Percentiles rank a stretch among this genome's conserved stretches.
These are phyloP conservation scores for Stenoptilia bipunctidactyla DNA, from an alignment of 2,888 invertebrate species.

Conservation along the genomic window DNA sequence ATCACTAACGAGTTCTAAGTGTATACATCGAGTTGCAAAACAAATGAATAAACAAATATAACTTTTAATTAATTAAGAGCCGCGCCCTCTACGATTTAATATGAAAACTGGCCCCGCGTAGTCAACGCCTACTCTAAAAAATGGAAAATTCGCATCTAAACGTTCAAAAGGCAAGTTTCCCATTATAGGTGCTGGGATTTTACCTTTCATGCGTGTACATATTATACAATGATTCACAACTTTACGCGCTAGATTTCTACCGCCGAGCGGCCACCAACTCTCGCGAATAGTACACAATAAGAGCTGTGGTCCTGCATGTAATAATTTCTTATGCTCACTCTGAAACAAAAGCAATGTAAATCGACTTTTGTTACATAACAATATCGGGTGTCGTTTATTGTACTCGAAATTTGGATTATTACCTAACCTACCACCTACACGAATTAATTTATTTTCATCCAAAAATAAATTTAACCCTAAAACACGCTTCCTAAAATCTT, in stretches of 20 bases:
- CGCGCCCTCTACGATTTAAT: constrained; percentile 16
- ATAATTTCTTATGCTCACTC: background rate
- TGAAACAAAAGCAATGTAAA: constrained; percentile 1
- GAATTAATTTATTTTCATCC: background rate
- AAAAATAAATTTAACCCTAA: constrained; percentile 3
- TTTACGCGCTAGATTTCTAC: no score
- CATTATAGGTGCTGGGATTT: constrained; percentile 12
- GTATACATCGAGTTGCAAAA: constrained; percentile 16
- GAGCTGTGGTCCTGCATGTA: constrained; percentile 3
- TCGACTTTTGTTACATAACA: no score
- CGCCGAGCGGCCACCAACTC: no score
- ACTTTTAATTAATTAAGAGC: constrained; percentile 15
- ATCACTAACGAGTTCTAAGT: constrained; percentile 16
- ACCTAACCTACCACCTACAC: no score
- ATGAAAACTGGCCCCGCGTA: constrained; percentile 18
- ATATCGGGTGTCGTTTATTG: constrained; percentile 2
- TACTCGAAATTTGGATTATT: background rate
- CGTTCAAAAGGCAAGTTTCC: constrained; percentile 16
- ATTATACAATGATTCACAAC: no score
- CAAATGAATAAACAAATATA: no score
- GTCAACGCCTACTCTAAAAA: constrained; percentile 17
- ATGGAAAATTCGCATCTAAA: constrained; percentile 14
- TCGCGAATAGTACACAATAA: background rate
- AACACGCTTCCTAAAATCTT: background rate
- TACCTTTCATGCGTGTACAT: constrained; percentile 11